Evolutionary conservation across 1,140 invertebrate species (phyloP).

Genomic region (Ganaspis sp.): DNA sequence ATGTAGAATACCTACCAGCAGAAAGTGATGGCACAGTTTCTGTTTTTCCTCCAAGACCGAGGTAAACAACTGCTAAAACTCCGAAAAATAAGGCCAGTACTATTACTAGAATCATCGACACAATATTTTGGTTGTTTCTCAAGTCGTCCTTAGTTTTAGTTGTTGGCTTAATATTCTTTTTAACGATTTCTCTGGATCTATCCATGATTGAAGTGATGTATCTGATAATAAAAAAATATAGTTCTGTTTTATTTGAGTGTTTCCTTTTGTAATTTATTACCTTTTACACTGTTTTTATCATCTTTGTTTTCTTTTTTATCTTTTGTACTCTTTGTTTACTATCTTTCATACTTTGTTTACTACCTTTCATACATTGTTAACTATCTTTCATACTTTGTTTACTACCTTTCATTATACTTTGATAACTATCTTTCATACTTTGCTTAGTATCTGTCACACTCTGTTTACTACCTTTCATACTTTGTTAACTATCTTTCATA

Average conservation of each 20-base stretch:
- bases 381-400: too few species aligned
- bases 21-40: slow-evolving; percentile 68
- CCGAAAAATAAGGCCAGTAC: slow-evolving; percentile 81
- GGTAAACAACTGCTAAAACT: slow-evolving; percentile 81
- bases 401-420: too few species aligned
- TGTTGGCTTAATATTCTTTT: slow-evolving; percentile 64
- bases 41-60: slow-evolving; percentile 76
- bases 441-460: neutral
- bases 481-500: too few species aligned
- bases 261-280: too few species aligned
- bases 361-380: too few species aligned
- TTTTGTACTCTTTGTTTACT: too few species aligned
- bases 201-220: slow-evolving; percentile 62
- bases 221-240: slow-evolving; percentile 58
- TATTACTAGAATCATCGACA: slow-evolving; percentile 80
- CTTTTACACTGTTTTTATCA: too few species aligned
- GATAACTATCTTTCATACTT: too few species aligned
- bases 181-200: slow-evolving; percentile 65
- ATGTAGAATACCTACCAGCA: slow-evolving; percentile 70
- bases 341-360: too few species aligned
- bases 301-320: too few species aligned
- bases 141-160: slow-evolving; percentile 62
- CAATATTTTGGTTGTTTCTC: slow-evolving; percentile 77
- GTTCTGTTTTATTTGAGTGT: too few species aligned
- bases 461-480: too few species aligned